Evolutionary conservation across 2,113 vertebrate genomes (phyloP), one percentile per base, ranked within the genome.

Genomic region (Melanocharis versteri): DNA sequence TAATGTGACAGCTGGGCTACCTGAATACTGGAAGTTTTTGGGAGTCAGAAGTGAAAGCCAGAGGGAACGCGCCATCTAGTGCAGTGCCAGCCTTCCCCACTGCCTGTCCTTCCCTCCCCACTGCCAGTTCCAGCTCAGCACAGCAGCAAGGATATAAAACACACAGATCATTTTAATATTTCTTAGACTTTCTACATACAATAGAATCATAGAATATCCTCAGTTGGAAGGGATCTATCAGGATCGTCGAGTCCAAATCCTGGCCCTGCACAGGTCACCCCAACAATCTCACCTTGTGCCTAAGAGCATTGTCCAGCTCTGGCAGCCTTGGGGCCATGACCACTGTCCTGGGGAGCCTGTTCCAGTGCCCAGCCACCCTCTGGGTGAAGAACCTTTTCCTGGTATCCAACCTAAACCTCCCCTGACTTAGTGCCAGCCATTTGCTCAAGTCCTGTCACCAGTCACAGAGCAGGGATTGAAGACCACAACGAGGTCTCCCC

Each of bases 11-110:
- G 82, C 37, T 72, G 56, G 54, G 66, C 84, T 84, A 48, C 60
- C 56, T 76, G 57, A 72, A 19, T 48, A 3, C 26, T 11, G 35
- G 2, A 45, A 50, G 57, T 7, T 70, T 76, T 60, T 15, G 45
- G 1, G 3, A 73, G 44, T 4, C 37, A 42, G 80, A 15, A 45
- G 11, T 1, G 28, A 83, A 87, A 87, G 3, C 4, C 58, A 15
- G 68, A 73, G 83, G 60, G 51, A 92, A 33, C 11, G 2, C 66
- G 92, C 96, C 96, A 96, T 2, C 96, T 97, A 96, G 95, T 6
- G 94, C 57, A 50, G 20, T 1, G 9, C 18, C n/a, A 17, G 30
- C 51, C 86, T 22, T 53, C 45, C 69, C 51, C 48, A 26, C 18
- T 14, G 12, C 58, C 76, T 44, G 61, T 6, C 33, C 61, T 30